phyloP scores from a whole-genome alignment of 2,888 invertebrate species.

The Aradus depressus region DNA sequence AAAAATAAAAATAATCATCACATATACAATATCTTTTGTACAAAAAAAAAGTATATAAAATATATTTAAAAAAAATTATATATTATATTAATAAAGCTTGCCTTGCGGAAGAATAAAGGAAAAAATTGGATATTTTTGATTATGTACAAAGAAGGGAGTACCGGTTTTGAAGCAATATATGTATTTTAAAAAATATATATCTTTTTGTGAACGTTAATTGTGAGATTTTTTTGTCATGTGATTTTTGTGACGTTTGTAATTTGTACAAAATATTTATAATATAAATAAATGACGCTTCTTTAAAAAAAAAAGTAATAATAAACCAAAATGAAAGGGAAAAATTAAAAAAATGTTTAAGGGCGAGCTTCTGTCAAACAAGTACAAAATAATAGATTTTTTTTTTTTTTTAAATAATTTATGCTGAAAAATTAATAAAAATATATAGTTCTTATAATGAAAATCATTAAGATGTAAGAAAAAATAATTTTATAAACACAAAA shows the following conservation, averaged over 20 bases:
- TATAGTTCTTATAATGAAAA: conserved; percentile 7
- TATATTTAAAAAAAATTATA: conserved; percentile 22
- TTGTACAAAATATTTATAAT: conserved; percentile 14
- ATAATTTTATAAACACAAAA: conserved; percentile 5
- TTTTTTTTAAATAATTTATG: not conserved
- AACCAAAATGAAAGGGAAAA: too few species aligned
- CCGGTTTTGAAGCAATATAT: conserved; percentile 31
- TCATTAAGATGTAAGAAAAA: not conserved
- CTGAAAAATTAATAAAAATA: conserved; percentile 5
- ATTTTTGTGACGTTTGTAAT: conserved; percentile 17
- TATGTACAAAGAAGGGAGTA: conserved; percentile 27
- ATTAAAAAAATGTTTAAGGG: conserved; percentile 18
- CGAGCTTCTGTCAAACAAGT: conserved; percentile 26
- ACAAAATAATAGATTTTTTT: conserved; percentile 20
- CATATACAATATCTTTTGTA: conserved; percentile 30
- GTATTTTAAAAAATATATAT: too few species aligned
- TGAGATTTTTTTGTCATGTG: conserved; percentile 19
- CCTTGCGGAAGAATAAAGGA: conserved; percentile 30
- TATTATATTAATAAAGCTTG: conserved; percentile 29
- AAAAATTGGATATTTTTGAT: conserved; percentile 28
- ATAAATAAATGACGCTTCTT: conserved; percentile 9
- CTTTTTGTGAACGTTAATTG: conserved; percentile 24
- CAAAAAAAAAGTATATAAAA: too few species aligned
- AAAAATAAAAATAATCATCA: conserved; percentile 26
- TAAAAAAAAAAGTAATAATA: not conserved